Evolutionary conservation across 1,140 invertebrate genomes (phyloP).

Genomic region (Drepana arcuata): DNA sequence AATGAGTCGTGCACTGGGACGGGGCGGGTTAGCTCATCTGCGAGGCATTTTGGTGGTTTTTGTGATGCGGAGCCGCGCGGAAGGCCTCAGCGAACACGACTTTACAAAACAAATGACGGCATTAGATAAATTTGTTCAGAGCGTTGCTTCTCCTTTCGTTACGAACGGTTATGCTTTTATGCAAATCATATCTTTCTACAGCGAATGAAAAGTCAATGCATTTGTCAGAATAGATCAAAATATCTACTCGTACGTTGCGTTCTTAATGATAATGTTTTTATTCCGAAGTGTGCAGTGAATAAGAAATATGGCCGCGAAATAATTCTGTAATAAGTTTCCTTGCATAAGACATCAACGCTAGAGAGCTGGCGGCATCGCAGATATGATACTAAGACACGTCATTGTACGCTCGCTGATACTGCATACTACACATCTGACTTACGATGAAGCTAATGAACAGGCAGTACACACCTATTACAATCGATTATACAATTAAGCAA

Average conservation of each 20-base stretch:
- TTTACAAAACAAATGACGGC: constrained; percentile 50
- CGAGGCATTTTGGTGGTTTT: constrained; percentile 63
- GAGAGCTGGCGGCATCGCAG: too few species aligned
- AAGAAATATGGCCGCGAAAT: constrained; percentile 27
- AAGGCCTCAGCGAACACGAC: constrained; percentile 61
- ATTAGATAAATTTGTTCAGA: constrained; percentile 24
- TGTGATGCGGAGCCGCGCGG: constrained; percentile 43
- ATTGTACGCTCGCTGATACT: too few species aligned
- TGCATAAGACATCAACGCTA: constrained; percentile 55
- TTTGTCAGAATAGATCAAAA: too few species aligned
- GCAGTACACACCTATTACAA: too few species aligned
- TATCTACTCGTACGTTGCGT: too few species aligned
- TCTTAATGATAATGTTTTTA: too few species aligned
- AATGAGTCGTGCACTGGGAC: constrained; percentile 59
- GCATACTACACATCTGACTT: too few species aligned
- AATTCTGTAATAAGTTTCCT: constrained; percentile 32
- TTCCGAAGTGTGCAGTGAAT: too few species aligned
- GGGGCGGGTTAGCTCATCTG: constrained; percentile 65
- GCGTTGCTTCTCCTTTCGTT: constrained; percentile 10
- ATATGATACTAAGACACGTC: too few species aligned
- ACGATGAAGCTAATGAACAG: too few species aligned
- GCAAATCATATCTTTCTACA: too few species aligned
- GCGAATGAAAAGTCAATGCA: too few species aligned
- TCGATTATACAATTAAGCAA: constrained; percentile 33
- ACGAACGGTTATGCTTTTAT: background rate